Conservation (phyloP, 2,888 invertebrate species). For the Matsumyia berberina region DNA sequence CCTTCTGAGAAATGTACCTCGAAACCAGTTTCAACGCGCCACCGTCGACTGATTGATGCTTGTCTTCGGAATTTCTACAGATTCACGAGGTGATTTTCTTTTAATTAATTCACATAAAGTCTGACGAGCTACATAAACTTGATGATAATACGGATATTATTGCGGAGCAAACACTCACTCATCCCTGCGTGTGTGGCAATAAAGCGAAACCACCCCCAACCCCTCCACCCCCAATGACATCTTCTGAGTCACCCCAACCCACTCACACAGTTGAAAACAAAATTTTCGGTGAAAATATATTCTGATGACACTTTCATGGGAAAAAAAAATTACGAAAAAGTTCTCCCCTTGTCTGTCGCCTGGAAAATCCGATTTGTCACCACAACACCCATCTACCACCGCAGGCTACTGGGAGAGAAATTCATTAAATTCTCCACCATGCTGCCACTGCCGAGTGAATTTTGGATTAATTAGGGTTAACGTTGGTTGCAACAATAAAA, state of each 20-base stretch:
- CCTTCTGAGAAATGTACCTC: neutral
- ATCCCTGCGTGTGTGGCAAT: neutral
- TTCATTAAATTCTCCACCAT: slow-evolving; percentile 49
- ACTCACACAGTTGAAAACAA: too few species aligned
- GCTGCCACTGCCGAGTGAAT: slow-evolving; percentile 26
- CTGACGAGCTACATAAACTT: slow-evolving; percentile 25
- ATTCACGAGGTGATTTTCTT: slow-evolving; percentile 31
- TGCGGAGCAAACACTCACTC: neutral
- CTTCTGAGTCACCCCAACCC: slow-evolving; percentile 6
- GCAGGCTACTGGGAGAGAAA: slow-evolving; percentile 8
- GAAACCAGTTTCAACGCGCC: neutral
- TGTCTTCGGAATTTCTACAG: slow-evolving; percentile 18
- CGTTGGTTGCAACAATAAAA: slow-evolving; percentile 19
- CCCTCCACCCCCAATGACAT: neutral
- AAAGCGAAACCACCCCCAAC: neutral
- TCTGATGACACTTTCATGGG: slow-evolving; percentile 13
- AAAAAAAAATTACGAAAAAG: slow-evolving; percentile 5
- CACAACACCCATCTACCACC: neutral
- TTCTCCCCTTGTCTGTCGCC: neutral
- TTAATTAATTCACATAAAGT: slow-evolving; percentile 22
- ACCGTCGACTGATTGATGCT: slow-evolving; percentile 7
- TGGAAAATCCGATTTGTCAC: slow-evolving; percentile 15
- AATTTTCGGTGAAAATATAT: slow-evolving; percentile 3
- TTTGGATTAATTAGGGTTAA: slow-evolving; percentile 47
- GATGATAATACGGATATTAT: slow-evolving; percentile 19